phyloP scores from a whole-genome alignment of 2,113 vertebrate genomes.

The Manacus vitellinus region DNA sequence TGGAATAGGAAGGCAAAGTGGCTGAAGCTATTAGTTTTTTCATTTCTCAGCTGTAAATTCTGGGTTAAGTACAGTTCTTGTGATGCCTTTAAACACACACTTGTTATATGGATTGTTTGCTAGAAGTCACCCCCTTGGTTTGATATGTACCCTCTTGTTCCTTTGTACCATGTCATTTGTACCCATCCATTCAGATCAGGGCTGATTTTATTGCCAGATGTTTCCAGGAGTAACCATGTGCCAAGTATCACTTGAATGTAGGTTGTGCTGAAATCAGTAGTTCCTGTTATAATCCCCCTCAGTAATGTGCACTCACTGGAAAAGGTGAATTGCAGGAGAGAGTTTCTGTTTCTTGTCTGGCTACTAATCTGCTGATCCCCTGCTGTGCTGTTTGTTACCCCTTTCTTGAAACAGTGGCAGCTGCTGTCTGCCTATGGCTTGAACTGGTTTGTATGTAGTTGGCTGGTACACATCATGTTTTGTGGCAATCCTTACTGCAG shows the following conservation, averaged over 20 bases:
- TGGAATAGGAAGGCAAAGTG: neutral
- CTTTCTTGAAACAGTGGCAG: neutral
- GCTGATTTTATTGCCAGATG: neutral
- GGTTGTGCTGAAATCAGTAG: neutral
- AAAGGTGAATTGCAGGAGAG: neutral
- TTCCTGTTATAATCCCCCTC: neutral
- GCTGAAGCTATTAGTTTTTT: neutral
- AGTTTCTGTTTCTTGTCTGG: neutral
- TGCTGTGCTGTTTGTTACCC: neutral
- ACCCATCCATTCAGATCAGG: fast-evolving
- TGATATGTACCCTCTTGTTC: neutral
- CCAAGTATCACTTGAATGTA: neutral
- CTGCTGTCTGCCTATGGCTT: neutral
- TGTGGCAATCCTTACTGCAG: neutral
- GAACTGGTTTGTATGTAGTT: neutral
- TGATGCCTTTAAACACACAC: neutral
- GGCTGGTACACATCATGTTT: fast-evolving
- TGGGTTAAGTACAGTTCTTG: neutral
- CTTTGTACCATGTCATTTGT: neutral
- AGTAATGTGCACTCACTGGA: neutral
- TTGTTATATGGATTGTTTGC: neutral
- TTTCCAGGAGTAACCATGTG: fast-evolving
- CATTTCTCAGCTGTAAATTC: neutral
- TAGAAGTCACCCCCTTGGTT: neutral
- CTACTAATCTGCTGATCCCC: neutral